These are phyloP conservation scores for Sphaerophoria rueppellii DNA, from an alignment of 2,888 invertebrate species.

Conservation along the genomic window DNA sequence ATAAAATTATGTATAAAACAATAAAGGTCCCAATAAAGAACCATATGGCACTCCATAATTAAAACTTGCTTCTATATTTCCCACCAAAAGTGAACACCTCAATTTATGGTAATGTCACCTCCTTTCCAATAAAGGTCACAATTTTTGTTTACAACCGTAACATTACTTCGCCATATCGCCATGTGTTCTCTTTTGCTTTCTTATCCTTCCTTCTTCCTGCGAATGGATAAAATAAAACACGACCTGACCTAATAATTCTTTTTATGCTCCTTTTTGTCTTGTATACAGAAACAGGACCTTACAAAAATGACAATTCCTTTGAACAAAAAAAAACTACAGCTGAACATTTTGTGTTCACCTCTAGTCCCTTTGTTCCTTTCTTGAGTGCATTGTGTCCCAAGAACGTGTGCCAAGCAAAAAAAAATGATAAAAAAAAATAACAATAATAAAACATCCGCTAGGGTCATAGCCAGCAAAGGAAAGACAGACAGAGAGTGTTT, in stretches of 20 bases:
- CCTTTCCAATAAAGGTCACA: slow-evolving; percentile 24
- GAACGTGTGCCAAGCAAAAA: slow-evolving; percentile 59
- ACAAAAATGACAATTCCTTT: slow-evolving; percentile 2
- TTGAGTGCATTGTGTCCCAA: slow-evolving; percentile 36
- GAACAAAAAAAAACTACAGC: slow-evolving; percentile 43
- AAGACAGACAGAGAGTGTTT: slow-evolving; percentile 53
- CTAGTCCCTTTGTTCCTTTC: slow-evolving; percentile 19
- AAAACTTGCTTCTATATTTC: background rate
- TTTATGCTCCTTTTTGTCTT: background rate
- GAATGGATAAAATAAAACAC: slow-evolving; percentile 16
- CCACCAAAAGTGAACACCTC: slow-evolving; percentile 2
- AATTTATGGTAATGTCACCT: slow-evolving; percentile 22
- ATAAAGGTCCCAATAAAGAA: too few species aligned
- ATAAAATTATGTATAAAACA: too few species aligned
- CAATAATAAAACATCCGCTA: slow-evolving; percentile 64
- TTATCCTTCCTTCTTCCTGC: slow-evolving; percentile 3
- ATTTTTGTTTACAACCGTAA: background rate
- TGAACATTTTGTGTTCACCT: slow-evolving; percentile 36
- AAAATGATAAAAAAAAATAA: slow-evolving; percentile 26
- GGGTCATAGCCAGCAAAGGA: slow-evolving; percentile 51
- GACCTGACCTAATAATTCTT: slow-evolving; percentile 69
- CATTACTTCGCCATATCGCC: background rate
- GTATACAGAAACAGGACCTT: slow-evolving; percentile 28
- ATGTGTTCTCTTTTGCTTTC: slow-evolving; percentile 6
- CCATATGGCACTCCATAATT: background rate